These are phyloP conservation scores for Cuculus canorus DNA, from an alignment of 2,797 vertebrate genomes.

Conservation along the genomic window DNA sequence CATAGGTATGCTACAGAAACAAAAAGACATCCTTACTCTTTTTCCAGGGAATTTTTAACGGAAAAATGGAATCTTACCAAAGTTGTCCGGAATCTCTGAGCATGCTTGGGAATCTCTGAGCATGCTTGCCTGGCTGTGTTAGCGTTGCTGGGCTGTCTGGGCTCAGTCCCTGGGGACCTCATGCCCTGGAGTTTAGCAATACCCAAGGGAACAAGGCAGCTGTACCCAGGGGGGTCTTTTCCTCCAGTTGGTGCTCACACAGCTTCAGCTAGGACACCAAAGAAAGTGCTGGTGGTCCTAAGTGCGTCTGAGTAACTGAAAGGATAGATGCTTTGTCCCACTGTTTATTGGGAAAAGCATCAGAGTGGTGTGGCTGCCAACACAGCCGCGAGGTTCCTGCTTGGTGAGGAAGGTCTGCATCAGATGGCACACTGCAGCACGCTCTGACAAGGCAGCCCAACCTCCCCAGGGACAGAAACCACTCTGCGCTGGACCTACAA, in stretches of 20 bases:
- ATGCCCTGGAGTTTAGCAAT: rapidly evolving
- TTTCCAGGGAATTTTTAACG: neutral
- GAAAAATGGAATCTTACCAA: neutral
- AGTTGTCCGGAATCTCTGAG: neutral
- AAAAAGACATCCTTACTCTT: neutral
- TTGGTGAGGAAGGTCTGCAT: rapidly evolving
- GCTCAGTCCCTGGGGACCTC: rapidly evolving
- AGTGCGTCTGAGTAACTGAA: neutral
- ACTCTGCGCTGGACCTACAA: neutral
- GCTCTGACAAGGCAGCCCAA: neutral
- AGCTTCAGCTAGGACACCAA: neutral
- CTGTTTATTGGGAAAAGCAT: neutral
- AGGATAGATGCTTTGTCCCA: neutral
- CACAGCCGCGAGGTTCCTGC: neutral
- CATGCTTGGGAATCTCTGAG: neutral
- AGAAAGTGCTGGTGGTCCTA: neutral
- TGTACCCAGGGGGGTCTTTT: rapidly evolving
- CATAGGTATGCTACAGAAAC: neutral
- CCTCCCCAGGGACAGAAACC: neutral
- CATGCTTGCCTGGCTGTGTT: rapidly evolving
- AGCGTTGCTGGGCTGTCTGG: neutral
- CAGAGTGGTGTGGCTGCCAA: neutral
- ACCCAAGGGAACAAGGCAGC: neutral
- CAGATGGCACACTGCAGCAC: rapidly evolving
- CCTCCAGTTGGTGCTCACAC: neutral